Evolutionary conservation across 2,888 invertebrate genomes (phyloP).

Genomic region (Gibbula magus): DNA sequence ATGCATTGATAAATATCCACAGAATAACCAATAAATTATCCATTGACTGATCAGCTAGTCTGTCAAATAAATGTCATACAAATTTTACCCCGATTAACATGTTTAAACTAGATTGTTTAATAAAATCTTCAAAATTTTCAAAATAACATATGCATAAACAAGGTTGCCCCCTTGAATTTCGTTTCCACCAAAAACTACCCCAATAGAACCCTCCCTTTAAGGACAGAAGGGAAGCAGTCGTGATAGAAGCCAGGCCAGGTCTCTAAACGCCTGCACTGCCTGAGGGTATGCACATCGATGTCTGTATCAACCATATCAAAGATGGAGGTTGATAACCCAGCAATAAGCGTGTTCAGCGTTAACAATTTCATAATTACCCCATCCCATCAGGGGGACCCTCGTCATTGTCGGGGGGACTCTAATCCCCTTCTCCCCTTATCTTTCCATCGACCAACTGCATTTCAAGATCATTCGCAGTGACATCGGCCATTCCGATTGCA

Average conservation of each 20-base stretch:
- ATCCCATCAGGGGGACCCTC: background rate
- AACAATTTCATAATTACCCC: background rate
- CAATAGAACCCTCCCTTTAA: too few relatives aligned
- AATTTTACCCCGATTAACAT: too few relatives aligned
- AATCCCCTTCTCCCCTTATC: background rate
- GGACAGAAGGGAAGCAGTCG: background rate
- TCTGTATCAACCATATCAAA: background rate
- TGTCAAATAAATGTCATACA: too few relatives aligned
- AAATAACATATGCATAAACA: background rate
- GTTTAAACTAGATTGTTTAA: too few relatives aligned
- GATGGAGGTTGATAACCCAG: background rate
- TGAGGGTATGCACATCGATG: background rate
- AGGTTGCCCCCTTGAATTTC: too few relatives aligned
- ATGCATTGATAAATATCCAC: too few relatives aligned
- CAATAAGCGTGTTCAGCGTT: background rate
- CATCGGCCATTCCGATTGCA: constrained; percentile 2
- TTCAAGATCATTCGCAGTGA: background rate
- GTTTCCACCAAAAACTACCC: too few relatives aligned
- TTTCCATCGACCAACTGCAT: background rate
- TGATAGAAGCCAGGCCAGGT: background rate
- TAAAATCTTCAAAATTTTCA: too few relatives aligned
- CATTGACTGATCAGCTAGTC: too few relatives aligned
- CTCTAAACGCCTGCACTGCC: too few relatives aligned
- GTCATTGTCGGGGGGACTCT: background rate
- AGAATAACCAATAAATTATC: too few relatives aligned